Conservation (phyloP, 2,888 invertebrate genomes). For the Corythucha ciliata region DNA sequence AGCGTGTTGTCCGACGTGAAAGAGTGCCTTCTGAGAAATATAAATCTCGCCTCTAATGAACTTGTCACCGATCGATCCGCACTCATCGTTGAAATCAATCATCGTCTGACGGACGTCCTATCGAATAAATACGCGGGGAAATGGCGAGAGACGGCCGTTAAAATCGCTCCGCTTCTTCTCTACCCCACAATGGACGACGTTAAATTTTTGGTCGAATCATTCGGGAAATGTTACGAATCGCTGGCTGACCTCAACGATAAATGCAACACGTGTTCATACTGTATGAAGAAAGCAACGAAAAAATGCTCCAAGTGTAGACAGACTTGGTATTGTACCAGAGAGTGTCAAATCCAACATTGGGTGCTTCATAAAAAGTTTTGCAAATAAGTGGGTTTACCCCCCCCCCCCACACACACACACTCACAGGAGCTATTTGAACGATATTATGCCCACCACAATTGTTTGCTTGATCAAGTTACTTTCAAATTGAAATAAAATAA, state of each 20-base stretch:
- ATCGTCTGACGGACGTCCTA: slow-evolving; percentile 18
- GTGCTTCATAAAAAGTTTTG: slow-evolving; percentile 24
- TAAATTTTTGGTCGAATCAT: slow-evolving; percentile 19
- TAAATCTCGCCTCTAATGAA: slow-evolving; percentile 18
- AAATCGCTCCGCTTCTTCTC: slow-evolving; percentile 16
- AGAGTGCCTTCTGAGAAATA: slow-evolving; percentile 23
- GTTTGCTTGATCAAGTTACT: no score
- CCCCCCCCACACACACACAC: no score
- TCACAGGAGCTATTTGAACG: no score
- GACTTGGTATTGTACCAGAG: slow-evolving; percentile 28
- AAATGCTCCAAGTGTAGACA: slow-evolving; percentile 27
- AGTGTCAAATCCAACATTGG: slow-evolving; percentile 30
- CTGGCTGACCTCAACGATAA: slow-evolving; percentile 21
- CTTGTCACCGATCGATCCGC: slow-evolving; percentile 14
- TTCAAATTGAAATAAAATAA: no score
- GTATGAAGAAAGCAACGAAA: slow-evolving; percentile 26
- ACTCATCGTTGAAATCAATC: slow-evolving; percentile 26
- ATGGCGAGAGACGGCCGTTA: slow-evolving; percentile 24
- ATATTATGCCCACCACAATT: no score
- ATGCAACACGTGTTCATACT: slow-evolving; percentile 22
- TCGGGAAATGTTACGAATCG: slow-evolving; percentile 19
- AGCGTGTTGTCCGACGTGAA: slow-evolving; percentile 30
- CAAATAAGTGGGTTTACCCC: no score
- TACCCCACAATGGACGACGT: slow-evolving; percentile 19
- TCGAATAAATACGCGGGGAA: slow-evolving; percentile 16